Evolutionary conservation across 2,113 vertebrate species (phyloP), one percentile per base, ranked within the genome.

Genomic region (Bubo bubo): DNA sequence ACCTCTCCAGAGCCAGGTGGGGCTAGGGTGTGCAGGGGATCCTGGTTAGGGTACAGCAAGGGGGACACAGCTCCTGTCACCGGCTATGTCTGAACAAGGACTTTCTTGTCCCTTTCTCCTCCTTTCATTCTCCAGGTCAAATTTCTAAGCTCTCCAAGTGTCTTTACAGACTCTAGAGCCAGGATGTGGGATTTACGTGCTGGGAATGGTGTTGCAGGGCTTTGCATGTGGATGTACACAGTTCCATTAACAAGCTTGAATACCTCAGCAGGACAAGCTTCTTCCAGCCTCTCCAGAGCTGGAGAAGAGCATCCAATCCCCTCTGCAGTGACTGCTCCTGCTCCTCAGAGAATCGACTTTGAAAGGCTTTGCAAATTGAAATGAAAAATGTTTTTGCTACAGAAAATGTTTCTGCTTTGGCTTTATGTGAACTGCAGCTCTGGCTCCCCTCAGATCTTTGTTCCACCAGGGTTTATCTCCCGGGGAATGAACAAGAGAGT

Each of bases 271-370:
- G 60, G 59, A 63, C 0, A 2, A 81, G 56, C 22, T 85, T 13
- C 22, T 85, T 13, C n/a, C 64, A 85, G 35, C 30, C 50, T 53
- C 86, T 88, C 37, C 79, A 83, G 82, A 86, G 52, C 79, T 88
- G 71, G 32, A 63, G 62, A 71, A 74, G 64, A 95, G 10, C 88
- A 95, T 77, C 74, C 56, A 64, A 79, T 34, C 49, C 47, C 41
- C 71, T 74, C 70, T 12, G 5, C 68, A 79, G 74, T 0, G 0
- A 7, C 73, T 0, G 0, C 21, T 66, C 21, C 64, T 71, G 39
- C 59, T 95, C 74, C 71, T 75, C 28, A 0, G 14, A 75, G 86
- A 75, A 43, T 21, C 0, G 0, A 2, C 79, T 82, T 45, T 79
- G 66, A 71, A 85, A 93, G 27, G 34, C 68, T 96, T 77, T 49